phyloP scores from a whole-genome alignment of 2,113 vertebrate species.

The Sisor rabdophorus region DNA sequence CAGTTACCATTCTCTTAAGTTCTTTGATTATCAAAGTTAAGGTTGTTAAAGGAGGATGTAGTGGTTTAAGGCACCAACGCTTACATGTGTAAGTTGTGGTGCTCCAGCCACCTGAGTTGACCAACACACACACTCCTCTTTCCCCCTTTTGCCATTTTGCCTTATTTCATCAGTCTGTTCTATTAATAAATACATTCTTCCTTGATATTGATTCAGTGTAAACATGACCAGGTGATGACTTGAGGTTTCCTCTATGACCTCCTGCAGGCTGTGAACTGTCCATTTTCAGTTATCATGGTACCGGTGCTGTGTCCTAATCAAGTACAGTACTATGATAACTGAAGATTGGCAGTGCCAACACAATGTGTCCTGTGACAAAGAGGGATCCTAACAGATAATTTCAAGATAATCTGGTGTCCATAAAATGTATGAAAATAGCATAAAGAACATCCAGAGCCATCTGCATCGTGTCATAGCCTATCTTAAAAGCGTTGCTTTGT shows the following conservation, averaged over 20 bases:
- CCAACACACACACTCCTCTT: no score
- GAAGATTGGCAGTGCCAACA: conserved; percentile 99
- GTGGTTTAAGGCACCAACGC: no score
- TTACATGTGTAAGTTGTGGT: no score
- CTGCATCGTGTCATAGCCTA: neutral
- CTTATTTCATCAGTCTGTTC: no score
- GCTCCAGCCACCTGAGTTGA: no score
- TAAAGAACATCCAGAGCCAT: neutral
- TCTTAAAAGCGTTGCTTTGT: neutral
- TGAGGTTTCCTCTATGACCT: neutral
- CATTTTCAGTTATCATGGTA: conserved; percentile 99
- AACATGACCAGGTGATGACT: neutral
- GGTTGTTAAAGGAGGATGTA: no score
- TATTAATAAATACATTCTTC: no score
- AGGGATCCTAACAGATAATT: neutral
- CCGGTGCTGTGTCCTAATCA: conserved; percentile 96
- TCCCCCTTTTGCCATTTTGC: no score
- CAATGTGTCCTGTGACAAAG: conserved; percentile 49
- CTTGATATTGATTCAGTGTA: neutral
- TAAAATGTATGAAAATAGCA: neutral
- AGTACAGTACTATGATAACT: conserved; percentile 99
- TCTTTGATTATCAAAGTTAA: no score
- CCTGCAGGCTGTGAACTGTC: conserved; percentile 82
- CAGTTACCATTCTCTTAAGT: no score
- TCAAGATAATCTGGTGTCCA: neutral